Evolutionary conservation across 2,888 invertebrate species (phyloP).

Genomic region (Eurytoma adleriae): DNA sequence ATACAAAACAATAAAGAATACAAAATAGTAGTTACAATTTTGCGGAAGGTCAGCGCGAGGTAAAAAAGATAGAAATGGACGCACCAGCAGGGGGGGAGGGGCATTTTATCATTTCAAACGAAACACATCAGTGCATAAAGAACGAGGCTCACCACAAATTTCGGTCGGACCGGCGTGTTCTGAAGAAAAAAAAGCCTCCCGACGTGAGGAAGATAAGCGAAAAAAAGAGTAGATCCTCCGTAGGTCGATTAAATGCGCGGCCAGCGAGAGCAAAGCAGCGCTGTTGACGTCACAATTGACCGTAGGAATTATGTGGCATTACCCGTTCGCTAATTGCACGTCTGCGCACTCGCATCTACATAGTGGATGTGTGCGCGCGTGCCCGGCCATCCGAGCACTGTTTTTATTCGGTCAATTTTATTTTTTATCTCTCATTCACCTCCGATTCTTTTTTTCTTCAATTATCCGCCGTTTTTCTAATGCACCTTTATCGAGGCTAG

Average conservation of each 20-base stretch:
- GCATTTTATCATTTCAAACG: not conserved
- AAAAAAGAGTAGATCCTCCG: not conserved
- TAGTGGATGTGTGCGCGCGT: not conserved
- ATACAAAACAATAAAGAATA: not conserved
- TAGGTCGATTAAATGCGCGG: not conserved
- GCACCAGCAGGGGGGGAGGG: too few species aligned
- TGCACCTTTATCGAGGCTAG: not conserved
- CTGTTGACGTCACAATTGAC: conserved; percentile 66
- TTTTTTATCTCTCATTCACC: conserved; percentile 13
- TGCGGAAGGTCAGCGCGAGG: not conserved
- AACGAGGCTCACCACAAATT: not conserved
- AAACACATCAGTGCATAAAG: not conserved
- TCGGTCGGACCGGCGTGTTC: not conserved
- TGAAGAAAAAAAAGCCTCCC: not conserved
- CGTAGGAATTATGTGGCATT: conserved; percentile 65
- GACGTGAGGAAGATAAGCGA: not conserved
- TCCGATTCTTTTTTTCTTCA: conserved; percentile 11
- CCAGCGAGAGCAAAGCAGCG: not conserved
- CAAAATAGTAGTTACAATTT: conserved; percentile 5
- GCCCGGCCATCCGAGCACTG: not conserved
- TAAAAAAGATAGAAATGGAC: not conserved
- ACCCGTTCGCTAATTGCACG: conserved; percentile 59
- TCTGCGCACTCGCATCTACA: conserved; percentile 17
- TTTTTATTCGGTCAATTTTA: conserved; percentile 26
- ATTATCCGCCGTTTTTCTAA: conserved; percentile 23